Evolutionary conservation across 2,113 vertebrate species (phyloP).

Genomic region (Aspiorhynchus laticeps): DNA sequence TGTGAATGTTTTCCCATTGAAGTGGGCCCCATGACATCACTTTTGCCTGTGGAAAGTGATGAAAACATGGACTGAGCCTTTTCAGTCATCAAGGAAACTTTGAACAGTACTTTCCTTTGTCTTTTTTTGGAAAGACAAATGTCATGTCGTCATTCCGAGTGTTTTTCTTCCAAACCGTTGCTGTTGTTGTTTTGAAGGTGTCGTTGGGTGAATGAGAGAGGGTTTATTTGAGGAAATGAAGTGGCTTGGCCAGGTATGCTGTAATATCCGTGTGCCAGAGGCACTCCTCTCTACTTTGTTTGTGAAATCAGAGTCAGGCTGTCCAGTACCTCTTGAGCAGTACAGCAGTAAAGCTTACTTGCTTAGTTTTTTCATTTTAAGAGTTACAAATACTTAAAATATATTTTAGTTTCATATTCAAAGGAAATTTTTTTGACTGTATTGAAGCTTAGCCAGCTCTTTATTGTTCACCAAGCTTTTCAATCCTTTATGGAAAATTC

Average conservation of each 20-base stretch:
- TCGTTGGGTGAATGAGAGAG: slow-evolving; percentile 33
- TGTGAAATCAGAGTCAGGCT: slow-evolving; percentile 20
- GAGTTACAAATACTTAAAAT: background rate
- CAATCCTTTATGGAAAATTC: background rate
- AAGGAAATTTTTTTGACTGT: background rate
- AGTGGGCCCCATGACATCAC: slow-evolving; percentile 74
- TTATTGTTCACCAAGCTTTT: background rate
- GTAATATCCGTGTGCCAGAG: slow-evolving; percentile 52
- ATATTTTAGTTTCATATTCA: background rate
- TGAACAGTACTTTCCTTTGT: slow-evolving; percentile 48
- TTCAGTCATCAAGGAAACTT: slow-evolving; percentile 51
- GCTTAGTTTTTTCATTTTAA: background rate
- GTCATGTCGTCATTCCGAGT: slow-evolving; percentile 51
- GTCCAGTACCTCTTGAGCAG: background rate
- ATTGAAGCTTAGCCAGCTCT: background rate
- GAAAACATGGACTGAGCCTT: slow-evolving; percentile 67
- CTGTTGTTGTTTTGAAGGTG: slow-evolving; percentile 63
- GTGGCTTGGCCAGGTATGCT: slow-evolving; percentile 59
- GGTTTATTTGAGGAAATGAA: slow-evolving; percentile 73
- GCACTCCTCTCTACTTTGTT: slow-evolving; percentile 47
- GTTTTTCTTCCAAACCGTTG: slow-evolving; percentile 41
- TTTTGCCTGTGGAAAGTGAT: slow-evolving; percentile 63
- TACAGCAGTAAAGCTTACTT: background rate
- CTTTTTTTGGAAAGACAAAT: slow-evolving; percentile 48
- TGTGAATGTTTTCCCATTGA: slow-evolving; percentile 54